These are phyloP conservation scores for Iphiclides podalirius DNA, from an alignment of 2,888 invertebrate species.

Conservation along the genomic window DNA sequence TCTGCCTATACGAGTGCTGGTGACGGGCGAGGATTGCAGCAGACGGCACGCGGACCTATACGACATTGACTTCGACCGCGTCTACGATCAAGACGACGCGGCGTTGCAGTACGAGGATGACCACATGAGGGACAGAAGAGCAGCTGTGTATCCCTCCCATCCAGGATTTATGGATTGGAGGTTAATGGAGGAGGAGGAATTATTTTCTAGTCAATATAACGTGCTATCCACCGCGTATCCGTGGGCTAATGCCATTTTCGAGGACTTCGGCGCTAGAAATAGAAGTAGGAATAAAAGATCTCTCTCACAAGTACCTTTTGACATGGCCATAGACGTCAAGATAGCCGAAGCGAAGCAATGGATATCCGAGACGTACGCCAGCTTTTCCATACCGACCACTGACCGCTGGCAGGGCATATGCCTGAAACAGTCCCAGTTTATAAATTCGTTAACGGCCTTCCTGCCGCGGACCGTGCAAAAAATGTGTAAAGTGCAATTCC, in stretches of 20 bases:
- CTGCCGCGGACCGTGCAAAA: slow-evolving; percentile 86
- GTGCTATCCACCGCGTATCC: slow-evolving; percentile 75
- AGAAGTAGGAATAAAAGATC: slow-evolving; percentile 76
- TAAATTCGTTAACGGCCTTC: slow-evolving; percentile 89
- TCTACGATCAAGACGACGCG: slow-evolving; percentile 75
- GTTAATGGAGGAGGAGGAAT: slow-evolving; percentile 65
- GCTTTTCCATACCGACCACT: slow-evolving; percentile 91
- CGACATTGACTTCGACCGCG: slow-evolving; percentile 80
- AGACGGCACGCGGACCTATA: slow-evolving; percentile 81
- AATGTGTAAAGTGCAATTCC: slow-evolving; percentile 86
- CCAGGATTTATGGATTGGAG: slow-evolving; percentile 69
- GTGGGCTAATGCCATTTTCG: slow-evolving; percentile 75
- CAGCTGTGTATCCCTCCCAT: slow-evolving; percentile 36
- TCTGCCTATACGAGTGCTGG: slow-evolving; percentile 86
- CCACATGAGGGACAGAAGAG: slow-evolving; percentile 61
- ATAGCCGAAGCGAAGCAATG: slow-evolving; percentile 90
- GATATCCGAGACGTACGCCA: slow-evolving; percentile 92
- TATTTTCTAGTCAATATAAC: slow-evolving; percentile 71
- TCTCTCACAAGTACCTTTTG: slow-evolving; percentile 64
- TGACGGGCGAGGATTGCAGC: slow-evolving; percentile 86
- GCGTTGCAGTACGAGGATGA: slow-evolving; percentile 69
- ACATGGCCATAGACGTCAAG: slow-evolving; percentile 82
- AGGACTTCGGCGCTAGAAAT: slow-evolving; percentile 74
- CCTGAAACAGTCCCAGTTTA: slow-evolving; percentile 87
- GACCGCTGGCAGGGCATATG: slow-evolving; percentile 91